Evolutionary conservation across 1,140 invertebrate genomes (phyloP), one percentile per base, ranked within the genome.

Genomic region (Pinna nobilis): DNA sequence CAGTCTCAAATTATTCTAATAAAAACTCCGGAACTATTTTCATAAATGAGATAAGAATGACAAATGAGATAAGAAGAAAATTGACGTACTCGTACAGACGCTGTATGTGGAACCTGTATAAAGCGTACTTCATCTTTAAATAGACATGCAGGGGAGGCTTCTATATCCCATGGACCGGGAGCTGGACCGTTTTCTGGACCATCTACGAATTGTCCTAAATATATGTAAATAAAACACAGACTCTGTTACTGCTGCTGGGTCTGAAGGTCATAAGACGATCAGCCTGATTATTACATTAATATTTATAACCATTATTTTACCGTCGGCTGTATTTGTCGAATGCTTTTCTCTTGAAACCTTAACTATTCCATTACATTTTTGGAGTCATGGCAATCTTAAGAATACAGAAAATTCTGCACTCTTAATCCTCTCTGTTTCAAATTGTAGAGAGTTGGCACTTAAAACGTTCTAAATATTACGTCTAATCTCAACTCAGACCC

Each of bases 31-130:
- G 6, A 53, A 53, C 30, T n/a, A 25, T 20, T 3, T n/a, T 53
- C 30, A 53, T 9, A 9, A 9, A 9, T 18, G 18, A 44, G 39
- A 44, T 18, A 53, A 20, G 25, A 25, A 3, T 2, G 11, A 11
- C 23, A 20, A 20, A 5, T 4, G 23, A n/a, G 30, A 53, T 1
- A 11, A 25, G 30, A 53, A 25, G 3, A n/a, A 5, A 39, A 23
- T 25, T n/a, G n/a, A n/a, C 3, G 15, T 68, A 88, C 87, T 80
- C 92, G 92, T 18, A 92, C 87, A 4, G 88, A 90, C 4, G 91
- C 89, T 11, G 92, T 92, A 78, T 92, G 91, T 32, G 92, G 92
- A 3, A 92, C 91, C 81, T 90, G 88, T 1, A 92, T 77, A 1
- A 88, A 70, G 60, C 89, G 86, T 11, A 87, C 87, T 75, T 90